phyloP scores from a whole-genome alignment of 2,113 vertebrate genomes.

The Xenopus borealis region DNA sequence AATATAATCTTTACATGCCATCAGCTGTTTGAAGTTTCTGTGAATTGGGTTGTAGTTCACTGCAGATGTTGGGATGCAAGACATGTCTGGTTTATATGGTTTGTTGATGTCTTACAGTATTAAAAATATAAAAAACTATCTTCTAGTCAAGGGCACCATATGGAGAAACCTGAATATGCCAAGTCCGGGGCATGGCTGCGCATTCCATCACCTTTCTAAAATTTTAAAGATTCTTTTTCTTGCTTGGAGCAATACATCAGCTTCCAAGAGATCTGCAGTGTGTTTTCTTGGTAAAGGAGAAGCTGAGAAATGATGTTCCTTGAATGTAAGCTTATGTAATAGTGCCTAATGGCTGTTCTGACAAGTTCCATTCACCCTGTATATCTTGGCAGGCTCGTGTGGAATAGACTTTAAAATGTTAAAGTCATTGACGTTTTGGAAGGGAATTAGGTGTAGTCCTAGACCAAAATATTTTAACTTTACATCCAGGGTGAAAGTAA shows the following conservation, averaged over 20 bases:
- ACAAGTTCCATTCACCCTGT: conserved; percentile 10
- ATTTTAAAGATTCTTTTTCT: background rate
- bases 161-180: background rate
- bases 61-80: too few species aligned
- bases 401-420: background rate
- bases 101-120: too few species aligned
- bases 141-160: too few species aligned
- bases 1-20: too few species aligned
- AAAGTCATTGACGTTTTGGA: conserved; percentile 4
- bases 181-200: background rate
- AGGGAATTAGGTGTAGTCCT: background rate
- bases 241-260: background rate
- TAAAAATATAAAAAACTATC: too few species aligned
- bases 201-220: background rate
- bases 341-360: background rate
- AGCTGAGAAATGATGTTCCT: conserved; percentile 6
- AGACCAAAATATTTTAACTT: conserved; percentile 11
- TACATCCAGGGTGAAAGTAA: background rate
- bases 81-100: too few species aligned
- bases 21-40: too few species aligned
- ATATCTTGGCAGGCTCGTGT: conserved; percentile 19
- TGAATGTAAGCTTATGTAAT: conserved; percentile 22
- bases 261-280: background rate
- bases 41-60: too few species aligned
- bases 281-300: background rate